phyloP scores from a whole-genome alignment of 2,113 vertebrate species.

The Scatophagus argus region DNA sequence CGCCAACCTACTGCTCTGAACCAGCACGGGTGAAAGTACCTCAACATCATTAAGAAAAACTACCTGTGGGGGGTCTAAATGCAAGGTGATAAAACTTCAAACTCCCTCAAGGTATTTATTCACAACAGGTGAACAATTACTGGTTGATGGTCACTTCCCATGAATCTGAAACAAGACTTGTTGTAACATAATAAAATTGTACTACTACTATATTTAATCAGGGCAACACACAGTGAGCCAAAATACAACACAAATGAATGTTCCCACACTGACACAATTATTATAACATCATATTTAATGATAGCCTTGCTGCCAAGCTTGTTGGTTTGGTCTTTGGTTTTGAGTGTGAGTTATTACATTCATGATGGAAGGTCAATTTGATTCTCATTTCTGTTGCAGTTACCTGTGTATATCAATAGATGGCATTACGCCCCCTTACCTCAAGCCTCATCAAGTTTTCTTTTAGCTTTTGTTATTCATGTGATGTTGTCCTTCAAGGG shows the following conservation, averaged over 20 bases:
- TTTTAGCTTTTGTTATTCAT: background rate
- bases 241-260: background rate
- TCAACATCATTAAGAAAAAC: background rate
- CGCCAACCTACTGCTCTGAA: background rate
- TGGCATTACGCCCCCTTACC: conserved; percentile 1
- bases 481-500: background rate
- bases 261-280: background rate
- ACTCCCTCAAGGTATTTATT: background rate
- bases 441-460: background rate
- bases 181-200: too few relatives aligned
- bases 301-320: background rate
- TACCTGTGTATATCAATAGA: conserved; percentile 7
- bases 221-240: background rate
- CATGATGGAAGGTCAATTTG: background rate
- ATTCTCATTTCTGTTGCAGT: background rate
- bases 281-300: background rate
- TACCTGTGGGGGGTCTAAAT: background rate
- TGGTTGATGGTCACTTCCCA: conserved; percentile 17
- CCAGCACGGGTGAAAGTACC: too few relatives aligned
- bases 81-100: background rate
- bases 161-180: background rate
- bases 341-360: background rate
- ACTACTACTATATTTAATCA: background rate
- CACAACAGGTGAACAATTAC: conserved; percentile 5
- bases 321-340: background rate